These are phyloP conservation scores for Hippopotamyrus pictus DNA, from an alignment of 2,797 vertebrate species.

Conservation along the genomic window DNA sequence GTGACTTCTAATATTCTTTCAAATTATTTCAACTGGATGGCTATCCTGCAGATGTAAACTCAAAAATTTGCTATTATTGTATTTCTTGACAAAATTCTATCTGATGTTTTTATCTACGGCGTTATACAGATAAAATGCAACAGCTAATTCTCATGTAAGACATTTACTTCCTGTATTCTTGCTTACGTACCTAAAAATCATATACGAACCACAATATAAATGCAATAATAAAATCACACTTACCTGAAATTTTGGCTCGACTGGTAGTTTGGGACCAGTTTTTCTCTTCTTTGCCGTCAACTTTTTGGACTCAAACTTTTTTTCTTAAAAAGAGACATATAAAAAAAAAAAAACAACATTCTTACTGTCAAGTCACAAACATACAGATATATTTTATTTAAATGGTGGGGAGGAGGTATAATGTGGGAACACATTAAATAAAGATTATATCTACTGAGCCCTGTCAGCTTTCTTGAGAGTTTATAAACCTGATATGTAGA, in stretches of 20 bases:
- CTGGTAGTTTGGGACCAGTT: constrained; percentile 56
- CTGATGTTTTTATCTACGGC: not conserved
- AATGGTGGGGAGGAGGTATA: not conserved
- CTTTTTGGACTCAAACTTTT: constrained; percentile 71
- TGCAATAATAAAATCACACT: not conserved
- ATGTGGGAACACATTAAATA: not conserved
- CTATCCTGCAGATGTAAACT: not conserved
- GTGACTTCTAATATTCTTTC: not conserved
- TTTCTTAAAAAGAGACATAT: constrained; percentile 63
- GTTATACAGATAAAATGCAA: not conserved
- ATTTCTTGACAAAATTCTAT: not conserved
- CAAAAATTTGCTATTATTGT: not conserved
- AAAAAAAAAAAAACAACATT: not conserved
- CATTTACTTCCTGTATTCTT: not conserved
- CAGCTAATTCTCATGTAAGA: not conserved
- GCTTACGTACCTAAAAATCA: not conserved
- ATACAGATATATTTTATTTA: not conserved
- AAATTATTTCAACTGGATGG: not conserved
- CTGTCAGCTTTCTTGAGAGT: not conserved
- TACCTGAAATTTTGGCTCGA: constrained; percentile 87
- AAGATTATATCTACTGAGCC: not conserved
- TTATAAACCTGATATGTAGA: not conserved
- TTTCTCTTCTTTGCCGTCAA: constrained; percentile 68
- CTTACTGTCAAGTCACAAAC: not conserved
- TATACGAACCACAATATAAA: not conserved